Percentiles rank a stretch among this genome's conserved stretches.
Evolutionary conservation across 2,797 vertebrate genomes (phyloP).

Genomic region (Toxotes lorentzi): DNA sequence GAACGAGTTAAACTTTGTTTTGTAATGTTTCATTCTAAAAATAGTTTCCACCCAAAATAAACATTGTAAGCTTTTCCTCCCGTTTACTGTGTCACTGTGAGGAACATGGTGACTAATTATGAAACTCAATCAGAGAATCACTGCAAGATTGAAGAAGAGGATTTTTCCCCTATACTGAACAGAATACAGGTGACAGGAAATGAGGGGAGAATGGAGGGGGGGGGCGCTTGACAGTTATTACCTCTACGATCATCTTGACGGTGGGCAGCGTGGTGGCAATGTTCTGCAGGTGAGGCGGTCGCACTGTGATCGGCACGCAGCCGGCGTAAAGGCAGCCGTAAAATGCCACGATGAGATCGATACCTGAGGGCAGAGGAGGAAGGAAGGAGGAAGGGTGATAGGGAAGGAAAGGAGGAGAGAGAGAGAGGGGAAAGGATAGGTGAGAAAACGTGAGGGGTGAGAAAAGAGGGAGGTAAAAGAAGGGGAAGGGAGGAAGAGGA

Average conservation of each 20-base stretch:
- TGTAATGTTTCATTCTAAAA: too few species aligned
- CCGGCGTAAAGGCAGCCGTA: conserved; percentile 96
- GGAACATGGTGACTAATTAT: background rate
- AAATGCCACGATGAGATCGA: conserved; percentile 95
- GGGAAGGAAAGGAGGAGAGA: background rate
- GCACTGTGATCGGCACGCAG: conserved; percentile 95
- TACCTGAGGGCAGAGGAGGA: conserved; percentile 78
- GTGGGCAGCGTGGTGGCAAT: conserved; percentile 95
- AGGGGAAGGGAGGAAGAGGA: background rate
- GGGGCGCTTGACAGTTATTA: conserved; percentile 62
- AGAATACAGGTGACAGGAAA: too few species aligned
- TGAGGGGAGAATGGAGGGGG: too few species aligned
- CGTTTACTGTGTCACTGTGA: background rate
- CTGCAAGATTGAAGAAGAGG: too few species aligned
- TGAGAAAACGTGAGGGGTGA: rapidly evolving
- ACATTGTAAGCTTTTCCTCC: too few species aligned
- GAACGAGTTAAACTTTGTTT: too few species aligned
- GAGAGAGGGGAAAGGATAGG: background rate
- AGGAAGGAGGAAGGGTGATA: background rate
- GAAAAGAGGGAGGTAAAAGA: too few species aligned
- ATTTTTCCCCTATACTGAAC: too few species aligned
- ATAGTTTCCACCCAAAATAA: too few species aligned
- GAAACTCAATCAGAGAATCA: too few species aligned
- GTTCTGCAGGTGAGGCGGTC: conserved; percentile 96
- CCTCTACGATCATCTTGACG: conserved; percentile 99